Evolutionary conservation across 2,113 vertebrate genomes (phyloP).

Genomic region (Hylia prasina): DNA sequence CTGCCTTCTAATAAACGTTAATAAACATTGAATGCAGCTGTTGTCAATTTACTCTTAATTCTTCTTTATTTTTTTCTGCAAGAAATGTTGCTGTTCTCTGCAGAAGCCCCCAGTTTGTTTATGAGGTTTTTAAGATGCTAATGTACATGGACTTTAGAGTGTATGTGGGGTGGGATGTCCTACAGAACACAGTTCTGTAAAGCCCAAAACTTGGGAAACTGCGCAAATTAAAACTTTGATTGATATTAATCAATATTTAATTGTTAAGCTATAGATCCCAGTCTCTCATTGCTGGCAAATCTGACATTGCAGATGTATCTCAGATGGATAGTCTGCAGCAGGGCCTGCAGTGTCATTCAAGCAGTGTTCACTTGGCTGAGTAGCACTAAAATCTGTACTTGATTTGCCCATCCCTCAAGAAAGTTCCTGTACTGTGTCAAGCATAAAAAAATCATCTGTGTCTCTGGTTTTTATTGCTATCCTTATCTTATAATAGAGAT

Average conservation of each 20-base stretch:
- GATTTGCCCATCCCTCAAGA: background rate
- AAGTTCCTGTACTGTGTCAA: background rate
- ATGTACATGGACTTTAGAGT: background rate
- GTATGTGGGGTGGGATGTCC: background rate
- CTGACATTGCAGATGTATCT: background rate
- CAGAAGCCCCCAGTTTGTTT: fast-evolving
- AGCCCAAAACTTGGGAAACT: background rate
- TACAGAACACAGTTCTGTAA: background rate
- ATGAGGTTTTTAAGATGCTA: background rate
- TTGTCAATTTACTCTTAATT: background rate
- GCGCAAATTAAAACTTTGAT: background rate
- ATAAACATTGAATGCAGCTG: background rate
- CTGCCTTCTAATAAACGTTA: background rate
- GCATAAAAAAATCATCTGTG: background rate
- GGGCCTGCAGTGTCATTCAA: background rate
- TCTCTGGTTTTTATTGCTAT: background rate
- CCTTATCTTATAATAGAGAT: background rate
- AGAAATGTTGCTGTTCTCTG: background rate
- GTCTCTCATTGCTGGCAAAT: background rate
- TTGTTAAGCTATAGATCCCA: background rate
- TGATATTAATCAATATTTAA: background rate
- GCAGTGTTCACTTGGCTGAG: background rate
- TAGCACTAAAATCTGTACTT: background rate
- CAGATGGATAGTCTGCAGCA: background rate
- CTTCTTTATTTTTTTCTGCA: background rate